Conservation (phyloP, 1,140 invertebrate species). For the Listronotus oregonensis region DNA sequence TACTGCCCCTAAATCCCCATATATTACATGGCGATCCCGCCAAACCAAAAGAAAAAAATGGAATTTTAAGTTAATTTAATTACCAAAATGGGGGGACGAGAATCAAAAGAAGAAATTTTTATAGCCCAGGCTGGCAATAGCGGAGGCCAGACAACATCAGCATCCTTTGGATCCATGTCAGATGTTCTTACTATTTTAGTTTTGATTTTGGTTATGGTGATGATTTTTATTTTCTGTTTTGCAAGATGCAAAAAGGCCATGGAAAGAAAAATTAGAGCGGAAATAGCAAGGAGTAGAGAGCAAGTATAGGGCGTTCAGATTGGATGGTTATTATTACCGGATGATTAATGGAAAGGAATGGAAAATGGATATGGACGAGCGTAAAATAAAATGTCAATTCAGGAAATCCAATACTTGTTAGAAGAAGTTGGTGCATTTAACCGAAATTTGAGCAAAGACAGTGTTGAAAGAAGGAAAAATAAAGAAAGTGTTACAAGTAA, state of each 20-base stretch:
- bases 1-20: no score
- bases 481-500: background rate
- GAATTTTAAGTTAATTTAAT: no score
- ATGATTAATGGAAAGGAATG: background rate
- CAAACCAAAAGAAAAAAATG: no score
- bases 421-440: slow-evolving; percentile 2
- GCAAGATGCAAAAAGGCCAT: slow-evolving; percentile 4
- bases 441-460: slow-evolving; percentile 16
- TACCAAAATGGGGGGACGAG: slow-evolving; percentile 13
- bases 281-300: slow-evolving; percentile 2
- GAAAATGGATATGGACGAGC: slow-evolving; percentile 1
- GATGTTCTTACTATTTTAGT: background rate
- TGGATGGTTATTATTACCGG: background rate
- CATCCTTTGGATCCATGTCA: background rate
- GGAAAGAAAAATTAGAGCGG: background rate
- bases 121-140: slow-evolving; percentile 24
- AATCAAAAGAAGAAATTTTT: slow-evolving; percentile 20
- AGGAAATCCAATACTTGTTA: background rate
- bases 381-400: background rate
- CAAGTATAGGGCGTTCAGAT: background rate
- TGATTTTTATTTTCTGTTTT: background rate
- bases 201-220: background rate
- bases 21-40: no score
- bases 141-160: slow-evolving; percentile 5
- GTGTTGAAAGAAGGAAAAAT: slow-evolving; percentile 4